Base-by-base conservation (phyloP, 2,113 vertebrate genomes). In the Dipodomys stephensi region DNA sequence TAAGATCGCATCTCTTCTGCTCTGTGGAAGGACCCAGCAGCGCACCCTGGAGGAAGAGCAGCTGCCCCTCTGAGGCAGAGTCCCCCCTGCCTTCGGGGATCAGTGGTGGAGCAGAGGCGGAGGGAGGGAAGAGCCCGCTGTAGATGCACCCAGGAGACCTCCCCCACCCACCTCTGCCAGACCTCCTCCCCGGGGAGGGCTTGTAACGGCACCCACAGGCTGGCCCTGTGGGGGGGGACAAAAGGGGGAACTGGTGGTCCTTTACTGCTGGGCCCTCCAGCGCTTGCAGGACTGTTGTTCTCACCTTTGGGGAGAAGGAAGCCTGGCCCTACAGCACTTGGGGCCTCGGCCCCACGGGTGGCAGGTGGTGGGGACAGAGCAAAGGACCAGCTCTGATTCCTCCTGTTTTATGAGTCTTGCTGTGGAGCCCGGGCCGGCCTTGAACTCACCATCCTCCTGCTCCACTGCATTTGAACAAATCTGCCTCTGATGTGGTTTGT, bases 331-430 rank as follows among this genome's bases (percentile, higher is more conserved):
- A 64, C 19, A 64, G 62, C 23, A 25, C 22, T 64, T 7, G 62
- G 62, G 62, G 6, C 3, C 62, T 0, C 7, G 9, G 62, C 62
- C 62, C 23, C 62, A 23, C 62, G 8, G 62, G 62, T 20, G 22
- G 6, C 1, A 6, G 28, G 13, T n/a, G 25, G 10, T 0, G 2
- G 32, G 46, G 71, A 4, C 9, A 23, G 30, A 6, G 7, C 16
- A 62, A 15, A 15, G 20, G 64, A 7, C 20, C 69, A 19, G 27
- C 53, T 72, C 57, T 53, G 77, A 30, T 13, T 57, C 15, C 53
- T 57, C 15, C 18, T 16, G 53, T 57, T 57, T 57, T 57, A 13
- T 57, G 53, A 57, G 53, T 57, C 15, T 57, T 57, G 53, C 53
- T 57, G 13, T 57, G 16, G 18, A 57, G 53, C 53, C 53, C 53